These are phyloP conservation scores for Coptodon rendalli DNA, from an alignment of 2,113 vertebrate genomes.

Conservation along the genomic window DNA sequence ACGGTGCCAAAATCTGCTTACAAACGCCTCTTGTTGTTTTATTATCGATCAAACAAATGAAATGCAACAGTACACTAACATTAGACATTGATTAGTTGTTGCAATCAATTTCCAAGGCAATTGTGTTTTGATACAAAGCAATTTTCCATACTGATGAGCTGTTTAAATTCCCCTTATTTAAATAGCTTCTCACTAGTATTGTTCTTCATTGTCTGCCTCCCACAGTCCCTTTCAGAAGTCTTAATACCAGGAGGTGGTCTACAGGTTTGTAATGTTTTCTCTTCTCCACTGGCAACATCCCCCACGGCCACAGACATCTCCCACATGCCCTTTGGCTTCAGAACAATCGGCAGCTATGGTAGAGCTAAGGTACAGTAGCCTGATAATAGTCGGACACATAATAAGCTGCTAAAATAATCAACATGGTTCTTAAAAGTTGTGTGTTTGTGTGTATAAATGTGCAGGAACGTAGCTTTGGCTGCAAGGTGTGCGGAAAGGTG, in stretches of 20 bases:
- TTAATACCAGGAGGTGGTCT: slow-evolving; percentile 35
- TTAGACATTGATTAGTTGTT: not conserved
- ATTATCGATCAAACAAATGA: not conserved
- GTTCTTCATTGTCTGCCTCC: not conserved
- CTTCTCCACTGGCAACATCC: not conserved
- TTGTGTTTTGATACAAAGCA: not conserved
- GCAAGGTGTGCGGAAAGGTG: slow-evolving; percentile 70
- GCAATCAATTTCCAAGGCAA: not conserved
- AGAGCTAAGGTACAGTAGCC: slow-evolving; percentile 50
- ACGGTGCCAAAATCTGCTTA: not conserved
- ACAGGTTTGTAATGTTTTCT: slow-evolving; percentile 19
- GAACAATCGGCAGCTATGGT: not conserved
- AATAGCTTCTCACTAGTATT: not conserved
- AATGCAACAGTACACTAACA: not conserved
- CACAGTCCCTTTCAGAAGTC: slow-evolving; percentile 47
- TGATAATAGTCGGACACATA: not conserved
- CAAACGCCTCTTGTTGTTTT: not conserved
- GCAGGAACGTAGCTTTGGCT: slow-evolving; percentile 73
- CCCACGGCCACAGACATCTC: not conserved
- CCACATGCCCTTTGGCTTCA: slow-evolving; percentile 22
- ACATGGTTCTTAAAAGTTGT: not conserved
- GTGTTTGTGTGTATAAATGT: not conserved
- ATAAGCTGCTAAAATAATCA: not conserved
- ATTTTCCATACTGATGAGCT: not conserved
- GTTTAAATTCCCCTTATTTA: not conserved